phyloP scores from a whole-genome alignment of 1,140 invertebrate species.

The Diploscapter pachys region DNA sequence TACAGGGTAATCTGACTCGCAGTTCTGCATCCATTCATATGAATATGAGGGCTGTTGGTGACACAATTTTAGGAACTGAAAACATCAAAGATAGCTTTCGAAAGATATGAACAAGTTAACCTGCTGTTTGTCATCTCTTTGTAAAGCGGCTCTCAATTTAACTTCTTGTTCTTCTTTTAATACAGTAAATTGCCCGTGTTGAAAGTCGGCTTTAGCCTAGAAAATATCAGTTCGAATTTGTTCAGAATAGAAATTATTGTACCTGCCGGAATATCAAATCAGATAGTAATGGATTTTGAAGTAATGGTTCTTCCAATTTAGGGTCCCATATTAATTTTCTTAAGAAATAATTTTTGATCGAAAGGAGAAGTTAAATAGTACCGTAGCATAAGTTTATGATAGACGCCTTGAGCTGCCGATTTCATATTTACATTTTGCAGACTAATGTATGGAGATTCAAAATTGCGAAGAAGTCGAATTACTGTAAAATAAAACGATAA shows the following conservation, averaged over 20 bases:
- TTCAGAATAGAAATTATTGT: constrained; percentile 12
- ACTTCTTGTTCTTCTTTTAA: constrained; percentile 5
- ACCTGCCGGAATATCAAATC: constrained; percentile 30
- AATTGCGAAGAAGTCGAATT: constrained; percentile 82
- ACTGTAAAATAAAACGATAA: constrained; percentile 64
- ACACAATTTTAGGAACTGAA: constrained; percentile 37
- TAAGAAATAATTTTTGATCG: constrained; percentile 22
- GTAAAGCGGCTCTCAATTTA: constrained; percentile 1
- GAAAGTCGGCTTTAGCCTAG: constrained; percentile 31
- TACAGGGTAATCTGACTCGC: constrained; percentile 31
- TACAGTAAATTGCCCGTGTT: constrained; percentile 1
- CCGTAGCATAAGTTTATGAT: constrained; percentile 58
- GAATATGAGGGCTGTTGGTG: constrained; percentile 31
- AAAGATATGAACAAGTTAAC: background rate
- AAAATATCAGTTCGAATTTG: constrained; percentile 12
- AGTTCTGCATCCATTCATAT: constrained; percentile 27
- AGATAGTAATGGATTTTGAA: constrained; percentile 16
- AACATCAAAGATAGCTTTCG: constrained; percentile 3
- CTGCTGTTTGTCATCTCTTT: constrained; percentile 1
- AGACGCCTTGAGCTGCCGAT: constrained; percentile 43
- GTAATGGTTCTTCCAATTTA: constrained; percentile 26
- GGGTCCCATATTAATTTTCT: constrained; percentile 58
- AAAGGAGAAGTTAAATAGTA: background rate
- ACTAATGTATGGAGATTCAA: constrained; percentile 91
- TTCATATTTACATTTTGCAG: constrained; percentile 67